phyloP scores from a whole-genome alignment of 1,140 invertebrate genomes.

The Heliconius hewitsoni region DNA sequence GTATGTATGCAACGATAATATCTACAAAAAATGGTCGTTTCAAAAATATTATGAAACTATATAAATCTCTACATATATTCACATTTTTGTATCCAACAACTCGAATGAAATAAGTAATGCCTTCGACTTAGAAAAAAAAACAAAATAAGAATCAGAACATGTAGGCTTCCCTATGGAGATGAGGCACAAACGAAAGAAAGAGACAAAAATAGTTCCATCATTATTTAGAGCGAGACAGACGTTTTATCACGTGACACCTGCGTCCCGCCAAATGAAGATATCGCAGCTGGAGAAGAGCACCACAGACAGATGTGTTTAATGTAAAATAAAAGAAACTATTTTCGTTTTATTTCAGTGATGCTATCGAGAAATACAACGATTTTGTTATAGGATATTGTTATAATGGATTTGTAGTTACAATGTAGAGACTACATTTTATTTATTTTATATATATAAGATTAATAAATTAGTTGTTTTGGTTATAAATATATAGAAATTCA shows the following conservation, averaged over 20 bases:
- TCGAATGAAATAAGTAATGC: conserved; percentile 70
- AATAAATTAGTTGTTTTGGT: background rate
- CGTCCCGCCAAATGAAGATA: conserved; percentile 78
- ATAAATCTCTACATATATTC: conserved; percentile 40
- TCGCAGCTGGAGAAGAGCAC: conserved; percentile 75
- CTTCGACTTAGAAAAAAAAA: conserved; percentile 54
- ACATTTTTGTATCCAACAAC: conserved; percentile 63
- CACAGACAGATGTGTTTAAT: conserved; percentile 56
- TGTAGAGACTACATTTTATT: background rate
- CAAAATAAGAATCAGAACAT: conserved; percentile 56
- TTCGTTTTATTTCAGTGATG: conserved; percentile 34
- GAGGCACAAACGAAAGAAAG: conserved; percentile 59
- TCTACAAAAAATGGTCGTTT: background rate
- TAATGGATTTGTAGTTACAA: background rate
- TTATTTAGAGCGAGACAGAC: conserved; percentile 46
- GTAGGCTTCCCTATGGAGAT: conserved; percentile 64
- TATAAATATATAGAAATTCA: background rate
- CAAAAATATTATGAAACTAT: background rate
- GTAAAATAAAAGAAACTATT: conserved; percentile 44
- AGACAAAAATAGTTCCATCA: conserved; percentile 43
- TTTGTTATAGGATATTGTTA: background rate
- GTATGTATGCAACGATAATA: background rate
- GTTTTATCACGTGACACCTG: conserved; percentile 73
- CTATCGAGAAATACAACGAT: conserved; percentile 17
- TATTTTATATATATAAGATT: background rate